phyloP scores from a whole-genome alignment of 2,888 invertebrate genomes.

The Cheilosia soror region DNA sequence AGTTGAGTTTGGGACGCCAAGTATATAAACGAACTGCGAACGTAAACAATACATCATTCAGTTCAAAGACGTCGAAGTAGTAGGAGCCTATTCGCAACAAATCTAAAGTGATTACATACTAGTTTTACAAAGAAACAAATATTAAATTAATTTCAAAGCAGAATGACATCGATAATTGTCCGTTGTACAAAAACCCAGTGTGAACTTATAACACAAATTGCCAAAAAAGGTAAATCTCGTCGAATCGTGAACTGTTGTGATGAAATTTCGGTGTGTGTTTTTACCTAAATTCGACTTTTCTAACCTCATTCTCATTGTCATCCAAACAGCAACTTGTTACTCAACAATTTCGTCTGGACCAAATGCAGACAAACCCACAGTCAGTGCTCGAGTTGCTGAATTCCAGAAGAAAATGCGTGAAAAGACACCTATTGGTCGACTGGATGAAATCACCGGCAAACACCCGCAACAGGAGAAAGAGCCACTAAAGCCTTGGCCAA shows the following conservation, averaged over 20 bases:
- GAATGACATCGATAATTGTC: constrained; percentile 50
- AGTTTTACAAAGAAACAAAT: constrained; percentile 4
- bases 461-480: constrained; percentile 93
- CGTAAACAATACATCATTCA: constrained; percentile 69
- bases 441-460: constrained; percentile 90
- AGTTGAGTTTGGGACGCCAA: background rate
- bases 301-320: constrained; percentile 49
- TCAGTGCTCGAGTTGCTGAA: constrained; percentile 86
- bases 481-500: constrained; percentile 92
- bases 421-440: constrained; percentile 88
- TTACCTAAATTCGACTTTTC: constrained; percentile 12
- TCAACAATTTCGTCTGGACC: constrained; percentile 50
- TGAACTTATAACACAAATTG: constrained; percentile 58
- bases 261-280: constrained; percentile 29
- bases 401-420: constrained; percentile 91
- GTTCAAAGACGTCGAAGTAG: constrained; percentile 20
- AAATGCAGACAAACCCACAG: constrained; percentile 57
- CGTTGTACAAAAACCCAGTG: constrained; percentile 64
- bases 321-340: constrained; percentile 62
- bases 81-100: constrained; percentile 3
- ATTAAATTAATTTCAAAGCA: background rate
- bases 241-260: constrained; percentile 26
- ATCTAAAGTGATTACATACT: background rate
- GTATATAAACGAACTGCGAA: constrained; percentile 63
- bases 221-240: constrained; percentile 59